Evolutionary conservation across 2,888 invertebrate genomes (phyloP).

Genomic region (Tridacna crocea): DNA sequence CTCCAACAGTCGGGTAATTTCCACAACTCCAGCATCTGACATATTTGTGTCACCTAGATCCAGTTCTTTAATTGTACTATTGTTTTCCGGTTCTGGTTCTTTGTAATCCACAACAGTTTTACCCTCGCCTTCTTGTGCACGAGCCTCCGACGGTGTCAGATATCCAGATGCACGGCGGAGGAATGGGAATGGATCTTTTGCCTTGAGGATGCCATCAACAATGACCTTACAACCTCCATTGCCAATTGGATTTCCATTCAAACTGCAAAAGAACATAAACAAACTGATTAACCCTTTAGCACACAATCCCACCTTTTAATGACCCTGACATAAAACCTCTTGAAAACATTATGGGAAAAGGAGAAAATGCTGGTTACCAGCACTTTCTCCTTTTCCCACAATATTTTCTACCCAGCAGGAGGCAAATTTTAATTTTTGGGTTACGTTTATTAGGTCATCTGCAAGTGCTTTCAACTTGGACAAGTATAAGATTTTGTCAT

Average conservation of each 20-base stretch:
- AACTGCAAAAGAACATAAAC: conserved; percentile 57
- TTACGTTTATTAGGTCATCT: too few species aligned
- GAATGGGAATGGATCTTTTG: conserved; percentile 58
- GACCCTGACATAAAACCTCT: too few species aligned
- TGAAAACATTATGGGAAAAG: too few species aligned
- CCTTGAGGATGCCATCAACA: conserved; percentile 62
- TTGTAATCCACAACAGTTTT: conserved; percentile 30
- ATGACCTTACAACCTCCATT: conserved; percentile 73
- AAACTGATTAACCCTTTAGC: neutral
- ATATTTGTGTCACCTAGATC: conserved; percentile 75
- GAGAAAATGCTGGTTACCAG: too few species aligned
- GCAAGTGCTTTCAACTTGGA: too few species aligned
- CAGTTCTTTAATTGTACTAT: conserved; percentile 67
- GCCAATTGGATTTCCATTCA: conserved; percentile 76
- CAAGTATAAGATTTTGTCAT: too few species aligned
- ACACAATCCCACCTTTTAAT: too few species aligned
- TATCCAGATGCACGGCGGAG: conserved; percentile 53
- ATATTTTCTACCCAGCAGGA: too few species aligned
- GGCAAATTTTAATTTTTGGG: too few species aligned
- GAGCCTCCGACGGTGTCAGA: conserved; percentile 52
- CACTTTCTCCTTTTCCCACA: too few species aligned
- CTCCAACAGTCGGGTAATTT: conserved; percentile 70
- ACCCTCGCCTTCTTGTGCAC: conserved; percentile 29
- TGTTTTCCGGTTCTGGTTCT: conserved; percentile 18
- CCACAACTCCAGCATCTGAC: conserved; percentile 68